These are phyloP conservation scores for Nasonovia ribisnigri DNA, from an alignment of 2,888 invertebrate species.

Conservation along the genomic window DNA sequence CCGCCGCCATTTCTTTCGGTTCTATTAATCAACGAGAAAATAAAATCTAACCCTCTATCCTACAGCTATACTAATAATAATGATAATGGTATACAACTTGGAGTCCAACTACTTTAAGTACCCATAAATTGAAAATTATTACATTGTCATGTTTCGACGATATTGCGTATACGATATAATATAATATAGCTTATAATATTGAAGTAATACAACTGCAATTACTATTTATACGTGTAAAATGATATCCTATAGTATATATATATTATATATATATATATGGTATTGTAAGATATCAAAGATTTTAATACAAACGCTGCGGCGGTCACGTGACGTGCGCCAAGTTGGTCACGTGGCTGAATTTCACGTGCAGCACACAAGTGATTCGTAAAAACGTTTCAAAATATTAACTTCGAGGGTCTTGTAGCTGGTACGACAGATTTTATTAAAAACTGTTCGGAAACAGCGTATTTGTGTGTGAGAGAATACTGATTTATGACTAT, in stretches of 20 bases:
- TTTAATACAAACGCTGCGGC: not conserved
- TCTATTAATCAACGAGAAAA: constrained; percentile 20
- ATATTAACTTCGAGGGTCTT: not conserved
- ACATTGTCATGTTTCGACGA: not conserved
- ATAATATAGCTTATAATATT: too few relatives aligned
- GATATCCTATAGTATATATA: too few relatives aligned
- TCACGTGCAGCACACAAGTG: not conserved
- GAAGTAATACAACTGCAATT: too few relatives aligned
- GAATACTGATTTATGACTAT: not conserved
- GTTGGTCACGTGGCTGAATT: not conserved
- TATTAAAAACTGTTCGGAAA: not conserved
- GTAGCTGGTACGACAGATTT: not conserved
- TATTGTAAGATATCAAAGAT: too few relatives aligned
- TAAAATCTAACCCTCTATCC: not conserved
- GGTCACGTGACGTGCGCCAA: not conserved
- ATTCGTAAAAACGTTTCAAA: not conserved
- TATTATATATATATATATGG: too few relatives aligned
- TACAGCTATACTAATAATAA: not conserved
- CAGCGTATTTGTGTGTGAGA: not conserved
- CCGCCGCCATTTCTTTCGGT: not conserved
- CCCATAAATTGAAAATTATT: not conserved
- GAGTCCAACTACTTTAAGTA: not conserved
- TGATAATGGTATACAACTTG: not conserved
- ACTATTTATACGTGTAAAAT: too few relatives aligned
- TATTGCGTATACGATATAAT: too few relatives aligned